A percentile compares a stretch with the other conserved stretches of the same genome.
Evolutionary conservation across 2,888 invertebrate genomes (phyloP).

Genomic region (Tuberolachnus salignus): DNA sequence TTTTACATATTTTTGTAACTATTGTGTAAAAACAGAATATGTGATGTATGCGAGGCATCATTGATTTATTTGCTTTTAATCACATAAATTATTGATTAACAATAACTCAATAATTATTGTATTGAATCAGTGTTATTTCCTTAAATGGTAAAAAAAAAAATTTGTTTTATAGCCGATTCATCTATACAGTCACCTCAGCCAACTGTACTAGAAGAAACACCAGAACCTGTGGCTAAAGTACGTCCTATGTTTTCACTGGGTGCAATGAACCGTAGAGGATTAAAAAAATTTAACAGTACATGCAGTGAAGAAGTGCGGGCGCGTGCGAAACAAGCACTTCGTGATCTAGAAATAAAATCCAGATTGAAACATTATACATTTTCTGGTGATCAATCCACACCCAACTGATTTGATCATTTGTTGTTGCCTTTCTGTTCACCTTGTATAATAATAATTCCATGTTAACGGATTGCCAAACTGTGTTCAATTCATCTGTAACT

Average conservation of each 20-base stretch:
- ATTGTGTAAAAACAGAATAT: too few species aligned
- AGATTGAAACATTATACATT: slow-evolving; percentile 50
- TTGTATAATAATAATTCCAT: slow-evolving; percentile 31
- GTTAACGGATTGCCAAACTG: slow-evolving; percentile 50
- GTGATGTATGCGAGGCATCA: not conserved
- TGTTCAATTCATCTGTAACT: slow-evolving; percentile 50
- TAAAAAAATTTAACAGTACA: slow-evolving; percentile 50
- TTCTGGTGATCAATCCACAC: slow-evolving; percentile 42
- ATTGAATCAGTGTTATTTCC: not conserved
- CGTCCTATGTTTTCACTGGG: slow-evolving; percentile 44
- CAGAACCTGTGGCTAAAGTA: not conserved
- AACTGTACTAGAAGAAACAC: slow-evolving; percentile 26
- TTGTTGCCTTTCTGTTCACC: slow-evolving; percentile 5
- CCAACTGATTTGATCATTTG: slow-evolving; percentile 21
- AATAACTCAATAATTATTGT: not conserved
- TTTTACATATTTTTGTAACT: not conserved
- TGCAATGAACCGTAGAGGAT: slow-evolving; percentile 45
- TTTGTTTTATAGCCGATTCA: not conserved
- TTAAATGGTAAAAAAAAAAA: not conserved
- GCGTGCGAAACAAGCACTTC: slow-evolving; percentile 46
- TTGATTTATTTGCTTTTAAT: not conserved
- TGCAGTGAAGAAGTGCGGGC: slow-evolving; percentile 50
- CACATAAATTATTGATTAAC: not conserved
- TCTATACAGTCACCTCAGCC: not conserved
- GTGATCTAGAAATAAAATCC: slow-evolving; percentile 49